These are phyloP conservation scores for Troides aeacus DNA, from an alignment of 2,888 invertebrate genomes.

Conservation along the genomic window DNA sequence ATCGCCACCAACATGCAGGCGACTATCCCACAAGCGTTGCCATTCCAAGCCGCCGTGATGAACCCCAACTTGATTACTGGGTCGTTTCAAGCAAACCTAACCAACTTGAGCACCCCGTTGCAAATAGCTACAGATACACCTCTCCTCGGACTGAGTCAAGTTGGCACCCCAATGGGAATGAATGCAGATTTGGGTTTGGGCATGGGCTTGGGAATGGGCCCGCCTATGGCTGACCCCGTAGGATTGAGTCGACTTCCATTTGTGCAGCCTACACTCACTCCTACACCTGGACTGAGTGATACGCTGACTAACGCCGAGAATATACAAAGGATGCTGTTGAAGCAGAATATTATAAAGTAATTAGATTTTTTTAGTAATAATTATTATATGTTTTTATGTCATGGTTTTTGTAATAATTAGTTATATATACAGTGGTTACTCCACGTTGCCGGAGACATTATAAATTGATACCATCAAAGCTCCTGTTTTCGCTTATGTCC, in stretches of 20 bases:
- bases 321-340: constrained; percentile 73
- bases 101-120: constrained; percentile 61
- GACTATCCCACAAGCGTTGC: constrained; percentile 35
- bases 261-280: constrained; percentile 48
- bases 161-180: constrained; percentile 59
- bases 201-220: constrained; percentile 39
- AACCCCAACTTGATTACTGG: constrained; percentile 48
- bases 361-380: neutral
- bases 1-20: constrained; percentile 36
- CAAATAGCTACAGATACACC: constrained; percentile 70
- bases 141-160: constrained; percentile 59
- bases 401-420: neutral
- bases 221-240: constrained; percentile 40
- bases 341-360: constrained; percentile 75
- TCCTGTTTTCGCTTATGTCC: too few species aligned
- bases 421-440: too few species aligned
- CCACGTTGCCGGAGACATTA: too few species aligned
- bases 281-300: constrained; percentile 50
- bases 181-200: constrained; percentile 54
- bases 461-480: too few species aligned
- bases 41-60: constrained; percentile 40
- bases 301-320: constrained; percentile 65
- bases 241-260: constrained; percentile 42
- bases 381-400: neutral
- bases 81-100: constrained; percentile 47